Evolutionary conservation across 2,888 invertebrate genomes (phyloP), one percentile per base, ranked within the genome.

Genomic region (Mythimna lalbum): DNA sequence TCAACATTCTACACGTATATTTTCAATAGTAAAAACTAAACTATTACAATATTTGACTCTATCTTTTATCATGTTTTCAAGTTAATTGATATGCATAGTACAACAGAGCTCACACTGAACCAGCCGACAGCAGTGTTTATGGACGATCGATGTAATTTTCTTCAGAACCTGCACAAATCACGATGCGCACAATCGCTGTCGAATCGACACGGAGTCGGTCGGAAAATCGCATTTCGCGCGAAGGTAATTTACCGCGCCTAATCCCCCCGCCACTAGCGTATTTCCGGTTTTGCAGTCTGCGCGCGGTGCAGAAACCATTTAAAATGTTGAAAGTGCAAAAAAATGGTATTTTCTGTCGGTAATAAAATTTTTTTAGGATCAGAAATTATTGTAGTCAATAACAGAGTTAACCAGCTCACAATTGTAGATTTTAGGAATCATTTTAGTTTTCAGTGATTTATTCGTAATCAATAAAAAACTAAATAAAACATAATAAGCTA

Each of bases 131-230:
- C 65, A 36, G 65, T 81, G 79, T 79, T 65, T 76, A 75, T 56
- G 71, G 50, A 61, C 79, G 87, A 87, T 88, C 87, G 84, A 89
- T 89, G 80, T 79, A 75, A 69, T 73, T 68, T 79, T 69, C 79
- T 80, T 64, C 47, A 69, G 71, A 72, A 82, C 63, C 71, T 67
- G 66, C 64, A 64, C 78, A 65, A 57, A 73, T 61, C 74, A 78
- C 78, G 67, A 62, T 80, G 66, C 84, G 90, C 90, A 87, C 90
- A 90, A 87, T 86, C 87, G 89, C 87, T 81, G 83, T 86, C 79
- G 60, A 75, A 78, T 73, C 75, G 70, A 60, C 73, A 73, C 60
- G 52, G 49, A 63, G 39, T 53, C 53, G 52, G 73, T 27, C 73
- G 67, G 69, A 81, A 80, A 81, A 82, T 82, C 80, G 62, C 68